Evolutionary conservation across 2,888 invertebrate genomes (phyloP).

Genomic region (Phengaris arion): DNA sequence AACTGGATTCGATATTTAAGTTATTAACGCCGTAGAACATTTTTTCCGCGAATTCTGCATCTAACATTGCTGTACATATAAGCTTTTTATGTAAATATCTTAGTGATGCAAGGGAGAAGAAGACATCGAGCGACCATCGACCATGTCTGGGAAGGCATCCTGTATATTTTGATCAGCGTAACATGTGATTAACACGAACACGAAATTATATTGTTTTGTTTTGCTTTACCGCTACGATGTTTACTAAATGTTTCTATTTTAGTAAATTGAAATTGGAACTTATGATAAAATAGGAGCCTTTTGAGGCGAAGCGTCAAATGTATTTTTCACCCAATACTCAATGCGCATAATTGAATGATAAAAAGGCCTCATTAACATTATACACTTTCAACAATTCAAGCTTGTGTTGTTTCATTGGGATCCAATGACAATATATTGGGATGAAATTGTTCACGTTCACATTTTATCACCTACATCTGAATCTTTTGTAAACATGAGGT

Average conservation of each 20-base stretch:
- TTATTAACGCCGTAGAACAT: slow-evolving; percentile 65
- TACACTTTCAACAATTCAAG: slow-evolving; percentile 58
- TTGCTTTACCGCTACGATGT: slow-evolving; percentile 79
- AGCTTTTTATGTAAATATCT: slow-evolving; percentile 78
- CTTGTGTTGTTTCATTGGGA: slow-evolving; percentile 66
- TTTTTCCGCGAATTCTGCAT: slow-evolving; percentile 70
- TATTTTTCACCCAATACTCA: slow-evolving; percentile 81
- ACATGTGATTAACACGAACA: slow-evolving; percentile 77
- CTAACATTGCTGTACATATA: slow-evolving; percentile 77
- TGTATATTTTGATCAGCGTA: slow-evolving; percentile 58
- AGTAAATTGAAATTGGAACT: slow-evolving; percentile 61
- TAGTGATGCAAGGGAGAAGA: slow-evolving; percentile 54
- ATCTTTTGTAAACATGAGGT: slow-evolving; percentile 38
- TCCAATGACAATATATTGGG: slow-evolving; percentile 43
- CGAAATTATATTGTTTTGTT: slow-evolving; percentile 73
- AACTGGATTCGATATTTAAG: slow-evolving; percentile 60
- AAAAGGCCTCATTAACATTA: slow-evolving; percentile 72
- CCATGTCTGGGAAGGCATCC: slow-evolving; percentile 48
- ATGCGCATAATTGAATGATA: slow-evolving; percentile 60
- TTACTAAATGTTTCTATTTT: slow-evolving; percentile 65
- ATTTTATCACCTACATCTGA: not conserved
- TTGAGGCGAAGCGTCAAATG: slow-evolving; percentile 67
- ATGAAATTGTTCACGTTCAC: slow-evolving; percentile 41
- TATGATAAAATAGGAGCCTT: slow-evolving; percentile 58
- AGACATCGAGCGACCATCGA: slow-evolving; percentile 50